Evolutionary conservation across 2,888 invertebrate species (phyloP).

Genomic region (Allophyes oxyacanthae): DNA sequence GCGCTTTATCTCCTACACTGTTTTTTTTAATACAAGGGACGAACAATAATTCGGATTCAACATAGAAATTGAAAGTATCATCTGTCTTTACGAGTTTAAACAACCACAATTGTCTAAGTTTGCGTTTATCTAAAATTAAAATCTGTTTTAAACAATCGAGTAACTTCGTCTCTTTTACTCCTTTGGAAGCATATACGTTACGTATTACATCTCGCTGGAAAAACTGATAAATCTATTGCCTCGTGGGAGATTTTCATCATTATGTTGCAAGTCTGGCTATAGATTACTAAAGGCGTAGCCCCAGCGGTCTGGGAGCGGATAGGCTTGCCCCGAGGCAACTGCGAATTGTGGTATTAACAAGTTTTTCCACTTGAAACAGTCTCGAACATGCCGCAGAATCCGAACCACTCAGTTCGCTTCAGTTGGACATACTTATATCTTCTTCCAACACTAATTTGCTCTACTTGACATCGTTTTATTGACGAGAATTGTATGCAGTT

Average conservation of each 20-base stretch:
- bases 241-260: constrained; percentile 49
- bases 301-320: constrained; percentile 19
- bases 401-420: constrained; percentile 31
- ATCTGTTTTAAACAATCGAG: constrained; percentile 6
- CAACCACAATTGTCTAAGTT: no score
- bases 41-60: no score
- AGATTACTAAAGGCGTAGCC: constrained; percentile 31
- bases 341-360: constrained; percentile 48
- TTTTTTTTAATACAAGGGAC: no score
- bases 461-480: constrained; percentile 39
- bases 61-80: no score
- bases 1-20: no score
- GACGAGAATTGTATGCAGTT: constrained; percentile 19
- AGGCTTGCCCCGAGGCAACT: constrained; percentile 33
- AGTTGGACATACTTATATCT: constrained; percentile 40
- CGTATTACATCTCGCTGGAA: not conserved
- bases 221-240: constrained; percentile 20
- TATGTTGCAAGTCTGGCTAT: constrained; percentile 42
- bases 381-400: constrained; percentile 31
- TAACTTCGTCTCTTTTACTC: no score
- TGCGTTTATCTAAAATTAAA: constrained; percentile 11
- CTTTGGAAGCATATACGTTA: no score
- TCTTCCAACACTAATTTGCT: constrained; percentile 33
- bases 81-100: no score
- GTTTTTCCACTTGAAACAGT: constrained; percentile 50